phyloP scores from a whole-genome alignment of 2,113 vertebrate genomes.

The Dissostichus mawsoni region DNA sequence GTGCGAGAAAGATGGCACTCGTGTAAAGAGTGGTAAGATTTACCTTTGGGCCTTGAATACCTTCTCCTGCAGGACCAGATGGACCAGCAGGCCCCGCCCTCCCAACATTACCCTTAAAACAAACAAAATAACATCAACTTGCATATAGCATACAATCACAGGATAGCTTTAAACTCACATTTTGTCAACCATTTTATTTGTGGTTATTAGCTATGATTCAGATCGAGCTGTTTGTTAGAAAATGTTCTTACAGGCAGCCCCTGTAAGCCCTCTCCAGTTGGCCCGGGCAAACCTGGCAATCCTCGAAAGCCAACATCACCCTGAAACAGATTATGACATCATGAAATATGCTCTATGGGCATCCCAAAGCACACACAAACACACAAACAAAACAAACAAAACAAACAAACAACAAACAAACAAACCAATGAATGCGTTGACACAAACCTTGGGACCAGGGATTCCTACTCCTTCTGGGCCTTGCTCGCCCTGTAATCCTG shows the following conservation, averaged over 20 bases:
- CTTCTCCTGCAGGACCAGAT: constrained; percentile 87
- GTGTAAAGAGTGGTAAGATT: background rate
- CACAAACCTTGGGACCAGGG: constrained; percentile 90
- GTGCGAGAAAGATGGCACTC: background rate
- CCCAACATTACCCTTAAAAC: constrained; percentile 86
- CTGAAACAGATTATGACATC: constrained; percentile 71
- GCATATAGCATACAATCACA: background rate
- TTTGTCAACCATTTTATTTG: background rate
- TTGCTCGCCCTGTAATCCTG: constrained; percentile 86
- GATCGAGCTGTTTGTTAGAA: background rate
- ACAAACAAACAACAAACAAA: background rate
- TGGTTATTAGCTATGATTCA: background rate
- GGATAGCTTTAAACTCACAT: background rate
- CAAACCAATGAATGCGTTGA: background rate
- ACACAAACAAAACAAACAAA: background rate
- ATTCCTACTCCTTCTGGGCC: constrained; percentile 89
- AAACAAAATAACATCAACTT: constrained; percentile 21
- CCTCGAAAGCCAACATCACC: constrained; percentile 90
- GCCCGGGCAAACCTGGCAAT: constrained; percentile 85
- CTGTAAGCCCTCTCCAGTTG: constrained; percentile 88
- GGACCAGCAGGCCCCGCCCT: constrained; percentile 86
- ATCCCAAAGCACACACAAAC: background rate
- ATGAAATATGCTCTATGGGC: constrained; percentile 13
- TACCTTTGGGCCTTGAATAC: constrained; percentile 92
- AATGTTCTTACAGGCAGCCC: constrained; percentile 87